Percentiles rank a stretch among this genome's conserved stretches.
phyloP scores from a whole-genome alignment of 2,113 vertebrate genomes.

The Fukomys damarensis region DNA sequence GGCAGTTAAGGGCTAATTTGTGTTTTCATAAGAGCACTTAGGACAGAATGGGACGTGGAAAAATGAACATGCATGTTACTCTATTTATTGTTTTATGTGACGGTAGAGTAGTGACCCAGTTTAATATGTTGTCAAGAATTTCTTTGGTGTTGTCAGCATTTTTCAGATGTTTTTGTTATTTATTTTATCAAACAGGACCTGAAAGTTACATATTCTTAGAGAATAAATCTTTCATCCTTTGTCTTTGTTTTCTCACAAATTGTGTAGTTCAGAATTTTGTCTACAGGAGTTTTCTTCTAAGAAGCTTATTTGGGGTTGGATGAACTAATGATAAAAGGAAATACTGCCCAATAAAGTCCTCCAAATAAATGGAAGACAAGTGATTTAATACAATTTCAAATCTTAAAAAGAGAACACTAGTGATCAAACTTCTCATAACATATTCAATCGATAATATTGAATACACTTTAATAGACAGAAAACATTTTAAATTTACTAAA shows the following conservation, averaged over 20 bases:
- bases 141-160: conserved; percentile 24
- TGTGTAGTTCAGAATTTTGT: not conserved
- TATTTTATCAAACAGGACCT: not conserved
- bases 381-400: not conserved
- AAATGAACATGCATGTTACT: conserved; percentile 5
- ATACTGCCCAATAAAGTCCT: not conserved
- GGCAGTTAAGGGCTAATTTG: conserved; percentile 2
- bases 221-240: not conserved
- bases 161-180: not conserved
- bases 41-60: not conserved
- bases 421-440: not conserved
- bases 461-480: not conserved
- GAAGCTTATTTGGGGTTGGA: not conserved
- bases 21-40: not conserved
- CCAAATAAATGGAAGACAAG: not conserved
- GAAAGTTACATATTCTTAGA: not conserved
- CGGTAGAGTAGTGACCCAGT: not conserved
- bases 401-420: not conserved
- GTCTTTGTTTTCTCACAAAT: not conserved
- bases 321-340: not conserved
- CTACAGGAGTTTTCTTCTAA: not conserved
- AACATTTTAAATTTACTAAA: not conserved
- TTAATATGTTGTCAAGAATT: not conserved
- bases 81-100: not conserved
- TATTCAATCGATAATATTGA: not conserved